Evolutionary conservation across 2,888 invertebrate species (phyloP).

Genomic region (Cylindroiulus punctatus): DNA sequence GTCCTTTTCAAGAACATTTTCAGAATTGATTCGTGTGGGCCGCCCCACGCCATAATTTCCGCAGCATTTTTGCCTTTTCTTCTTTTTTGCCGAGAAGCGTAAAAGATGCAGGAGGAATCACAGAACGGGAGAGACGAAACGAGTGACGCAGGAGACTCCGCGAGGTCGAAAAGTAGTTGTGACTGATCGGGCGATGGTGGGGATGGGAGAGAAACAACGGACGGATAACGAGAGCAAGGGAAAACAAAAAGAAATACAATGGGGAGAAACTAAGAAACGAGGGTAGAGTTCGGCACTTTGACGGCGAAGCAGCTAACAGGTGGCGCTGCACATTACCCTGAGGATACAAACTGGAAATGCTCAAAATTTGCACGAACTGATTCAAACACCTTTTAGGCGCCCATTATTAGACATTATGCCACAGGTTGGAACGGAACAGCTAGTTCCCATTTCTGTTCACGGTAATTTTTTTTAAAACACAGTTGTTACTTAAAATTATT

Average conservation of each 20-base stretch:
- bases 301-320: neutral
- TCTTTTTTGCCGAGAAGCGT: constrained; percentile 17
- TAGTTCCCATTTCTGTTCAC: too few relatives aligned
- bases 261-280: neutral
- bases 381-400: neutral
- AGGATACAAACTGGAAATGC: neutral
- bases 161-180: constrained; percentile 8
- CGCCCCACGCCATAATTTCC: constrained; percentile 13
- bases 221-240: constrained; percentile 38
- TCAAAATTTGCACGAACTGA: neutral
- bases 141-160: constrained; percentile 29
- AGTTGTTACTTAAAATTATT: too few relatives aligned
- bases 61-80: neutral
- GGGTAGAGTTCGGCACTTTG: constrained; percentile 40
- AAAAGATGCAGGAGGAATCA: constrained; percentile 25
- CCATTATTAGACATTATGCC: too few relatives aligned
- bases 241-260: neutral
- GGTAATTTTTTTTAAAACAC: too few relatives aligned
- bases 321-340: neutral
- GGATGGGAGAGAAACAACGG: constrained; percentile 38
- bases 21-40: neutral
- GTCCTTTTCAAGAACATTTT: neutral
- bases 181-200: constrained; percentile 11
- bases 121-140: constrained; percentile 25
- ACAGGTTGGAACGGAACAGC: too few relatives aligned